Conservation (phyloP, 2,113 vertebrate genomes). For the Laticauda colubrina region DNA sequence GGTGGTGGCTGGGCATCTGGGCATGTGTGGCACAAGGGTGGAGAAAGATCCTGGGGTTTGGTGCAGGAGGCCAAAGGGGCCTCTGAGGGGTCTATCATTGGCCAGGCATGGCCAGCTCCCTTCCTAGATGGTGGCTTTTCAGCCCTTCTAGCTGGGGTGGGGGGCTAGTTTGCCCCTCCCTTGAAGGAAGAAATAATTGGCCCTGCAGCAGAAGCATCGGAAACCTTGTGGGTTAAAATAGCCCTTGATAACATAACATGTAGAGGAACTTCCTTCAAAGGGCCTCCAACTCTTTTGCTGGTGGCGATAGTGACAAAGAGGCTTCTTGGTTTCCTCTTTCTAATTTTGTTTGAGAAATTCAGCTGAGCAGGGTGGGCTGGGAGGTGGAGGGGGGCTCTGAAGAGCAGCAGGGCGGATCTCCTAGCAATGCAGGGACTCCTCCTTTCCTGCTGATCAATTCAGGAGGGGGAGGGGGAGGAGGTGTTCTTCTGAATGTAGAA, state of each 20-base stretch:
- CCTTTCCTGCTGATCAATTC: not conserved
- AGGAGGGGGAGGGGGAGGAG: not conserved
- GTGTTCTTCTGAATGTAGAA: not conserved
- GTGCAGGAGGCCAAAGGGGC: not conserved
- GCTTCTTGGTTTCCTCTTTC: not conserved
- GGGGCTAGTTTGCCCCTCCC: too few relatives aligned
- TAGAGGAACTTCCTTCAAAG: slow-evolving; percentile 1
- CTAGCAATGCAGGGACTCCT: not conserved
- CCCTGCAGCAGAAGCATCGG: not conserved
- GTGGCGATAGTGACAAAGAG: not conserved
- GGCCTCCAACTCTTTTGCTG: not conserved
- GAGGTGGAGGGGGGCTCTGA: not conserved
- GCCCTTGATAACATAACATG: not conserved
- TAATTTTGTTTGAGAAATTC: not conserved
- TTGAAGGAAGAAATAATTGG: not conserved
- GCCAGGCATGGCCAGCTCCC: too few relatives aligned
- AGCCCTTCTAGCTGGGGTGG: not conserved
- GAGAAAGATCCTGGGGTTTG: not conserved
- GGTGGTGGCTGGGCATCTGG: too few relatives aligned
- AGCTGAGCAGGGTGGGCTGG: not conserved
- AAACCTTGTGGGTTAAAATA: slow-evolving; percentile 10
- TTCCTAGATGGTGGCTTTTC: not conserved
- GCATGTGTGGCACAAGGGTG: not conserved
- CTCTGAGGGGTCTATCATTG: too few relatives aligned
- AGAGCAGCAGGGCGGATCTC: not conserved